phyloP scores from a whole-genome alignment of 2,113 vertebrate genomes.

The Halcyon malimbica region DNA sequence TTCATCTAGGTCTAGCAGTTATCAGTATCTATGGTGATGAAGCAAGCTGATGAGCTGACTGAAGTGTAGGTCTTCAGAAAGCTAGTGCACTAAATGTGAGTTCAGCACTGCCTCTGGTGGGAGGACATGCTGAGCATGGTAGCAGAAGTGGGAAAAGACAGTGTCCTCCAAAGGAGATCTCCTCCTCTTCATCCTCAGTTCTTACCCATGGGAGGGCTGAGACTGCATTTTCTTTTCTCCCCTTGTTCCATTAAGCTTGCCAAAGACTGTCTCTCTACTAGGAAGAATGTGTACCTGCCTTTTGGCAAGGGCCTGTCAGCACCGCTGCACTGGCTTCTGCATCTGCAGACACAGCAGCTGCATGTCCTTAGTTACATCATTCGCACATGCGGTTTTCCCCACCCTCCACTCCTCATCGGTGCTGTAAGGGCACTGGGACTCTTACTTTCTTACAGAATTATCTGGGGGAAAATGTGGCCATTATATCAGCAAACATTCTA shows the following conservation, averaged over 20 bases:
- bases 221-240: not conserved
- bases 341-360: not conserved
- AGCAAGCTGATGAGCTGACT: not conserved
- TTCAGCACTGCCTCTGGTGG: not conserved
- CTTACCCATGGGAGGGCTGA: not conserved
- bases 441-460: not conserved
- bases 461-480: not conserved
- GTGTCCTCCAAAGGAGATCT: not conserved
- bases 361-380: not conserved
- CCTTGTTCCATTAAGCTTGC: not conserved
- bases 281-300: not conserved
- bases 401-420: fast-evolving
- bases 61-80: not conserved
- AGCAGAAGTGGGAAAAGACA: not conserved
- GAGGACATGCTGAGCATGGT: not conserved
- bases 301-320: not conserved
- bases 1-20: not conserved
- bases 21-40: not conserved
- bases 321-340: not conserved
- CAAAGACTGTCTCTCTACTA: not conserved
- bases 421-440: not conserved
- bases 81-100: not conserved
- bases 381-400: not conserved
- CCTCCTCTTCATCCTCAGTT: not conserved
- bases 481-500: not conserved